Percentiles rank a stretch among this genome's conserved stretches.
Conservation (phyloP, 2,888 invertebrate species). For the Salticus scenicus region DNA sequence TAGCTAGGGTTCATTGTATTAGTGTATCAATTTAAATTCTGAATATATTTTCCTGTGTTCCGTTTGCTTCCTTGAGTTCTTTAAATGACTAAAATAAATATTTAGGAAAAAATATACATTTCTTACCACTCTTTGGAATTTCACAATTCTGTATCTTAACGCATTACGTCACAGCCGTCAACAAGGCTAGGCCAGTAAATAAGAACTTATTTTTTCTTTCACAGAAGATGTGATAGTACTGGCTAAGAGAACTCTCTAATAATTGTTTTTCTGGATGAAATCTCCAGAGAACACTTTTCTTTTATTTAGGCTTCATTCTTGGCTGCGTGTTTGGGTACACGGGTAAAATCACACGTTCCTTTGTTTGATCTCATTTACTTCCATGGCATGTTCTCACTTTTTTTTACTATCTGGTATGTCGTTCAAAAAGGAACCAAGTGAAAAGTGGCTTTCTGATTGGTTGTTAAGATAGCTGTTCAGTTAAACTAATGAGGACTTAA, state of each 20-base stretch:
- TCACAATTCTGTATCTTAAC: background rate
- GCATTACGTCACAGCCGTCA: background rate
- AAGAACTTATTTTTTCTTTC: background rate
- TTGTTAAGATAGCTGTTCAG: background rate
- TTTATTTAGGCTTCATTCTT: slow-evolving; percentile 8
- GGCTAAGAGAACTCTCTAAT: background rate
- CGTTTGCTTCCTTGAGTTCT: background rate
- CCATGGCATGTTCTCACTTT: background rate
- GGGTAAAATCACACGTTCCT: slow-evolving; percentile 3
- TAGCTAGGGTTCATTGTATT: no score
- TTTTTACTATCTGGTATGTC: background rate
- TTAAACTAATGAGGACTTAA: background rate
- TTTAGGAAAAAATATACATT: background rate
- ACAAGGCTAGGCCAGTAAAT: background rate
- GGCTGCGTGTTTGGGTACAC: background rate
- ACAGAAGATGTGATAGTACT: background rate
- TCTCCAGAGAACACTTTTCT: background rate
- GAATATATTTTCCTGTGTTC: no score
- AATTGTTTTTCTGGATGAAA: background rate
- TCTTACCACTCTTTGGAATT: background rate
- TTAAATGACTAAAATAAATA: background rate
- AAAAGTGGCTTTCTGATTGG: background rate
- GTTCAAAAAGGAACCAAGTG: background rate
- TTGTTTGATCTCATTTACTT: slow-evolving; percentile 14
- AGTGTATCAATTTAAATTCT: no score